Evolutionary conservation across 2,113 vertebrate species (phyloP).

Genomic region (Gallinago paraguaiae): DNA sequence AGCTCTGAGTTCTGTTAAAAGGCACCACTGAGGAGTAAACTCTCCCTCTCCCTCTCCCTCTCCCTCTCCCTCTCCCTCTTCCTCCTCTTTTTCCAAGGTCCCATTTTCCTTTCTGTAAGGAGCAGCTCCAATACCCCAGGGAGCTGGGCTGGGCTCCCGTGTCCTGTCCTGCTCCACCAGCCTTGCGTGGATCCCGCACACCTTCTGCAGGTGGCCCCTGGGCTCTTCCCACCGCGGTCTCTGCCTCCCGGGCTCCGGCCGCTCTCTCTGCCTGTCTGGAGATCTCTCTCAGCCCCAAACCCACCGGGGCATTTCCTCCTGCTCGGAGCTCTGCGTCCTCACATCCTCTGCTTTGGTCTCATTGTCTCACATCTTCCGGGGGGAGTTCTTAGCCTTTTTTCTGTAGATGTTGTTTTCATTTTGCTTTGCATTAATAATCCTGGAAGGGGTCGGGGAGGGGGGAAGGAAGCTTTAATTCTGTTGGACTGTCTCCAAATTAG

Average conservation of each 20-base stretch:
- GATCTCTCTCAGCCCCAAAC: not conserved
- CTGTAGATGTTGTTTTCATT: not conserved
- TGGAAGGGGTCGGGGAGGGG: not conserved
- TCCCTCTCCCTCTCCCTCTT: too few relatives aligned
- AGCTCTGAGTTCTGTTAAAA: not conserved
- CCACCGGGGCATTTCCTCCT: not conserved
- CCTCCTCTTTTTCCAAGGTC: too few relatives aligned
- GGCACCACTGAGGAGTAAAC: not conserved
- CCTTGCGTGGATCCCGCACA: not conserved
- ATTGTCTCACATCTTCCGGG: conserved; percentile 31
- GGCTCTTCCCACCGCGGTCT: not conserved
- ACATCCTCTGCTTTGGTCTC: conserved; percentile 12
- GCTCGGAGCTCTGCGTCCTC: not conserved
- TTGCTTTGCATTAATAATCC: conserved; percentile 34
- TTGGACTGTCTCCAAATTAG: conserved; percentile 5
- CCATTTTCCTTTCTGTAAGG: not conserved
- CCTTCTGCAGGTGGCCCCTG: not conserved
- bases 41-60: too few relatives aligned
- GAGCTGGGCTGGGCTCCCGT: not conserved
- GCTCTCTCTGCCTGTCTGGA: not conserved
- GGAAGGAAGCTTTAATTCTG: not conserved
- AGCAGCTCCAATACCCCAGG: not conserved
- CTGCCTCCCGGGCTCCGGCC: not conserved
- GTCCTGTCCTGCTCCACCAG: not conserved
- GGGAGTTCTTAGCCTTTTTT: conserved; percentile 42